A percentile compares a stretch with the other conserved stretches of the same genome.
Conservation (phyloP, 1,140 invertebrate genomes). For the Plodia interpunctella region DNA sequence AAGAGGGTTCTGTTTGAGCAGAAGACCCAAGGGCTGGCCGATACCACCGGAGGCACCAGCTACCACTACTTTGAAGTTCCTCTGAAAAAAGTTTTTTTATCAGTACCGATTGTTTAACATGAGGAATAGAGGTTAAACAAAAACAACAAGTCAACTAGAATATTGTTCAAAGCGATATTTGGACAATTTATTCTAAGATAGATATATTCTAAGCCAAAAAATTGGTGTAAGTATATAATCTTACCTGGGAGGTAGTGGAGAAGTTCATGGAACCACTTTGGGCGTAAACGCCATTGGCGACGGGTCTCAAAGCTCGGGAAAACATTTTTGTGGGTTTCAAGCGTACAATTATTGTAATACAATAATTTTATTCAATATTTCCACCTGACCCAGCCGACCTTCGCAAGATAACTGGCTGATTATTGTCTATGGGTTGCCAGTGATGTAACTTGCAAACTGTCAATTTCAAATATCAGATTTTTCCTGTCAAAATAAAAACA, state of each 20-base stretch:
- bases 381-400: constrained; percentile 66
- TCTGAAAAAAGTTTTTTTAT: constrained; percentile 61
- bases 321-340: constrained; percentile 67
- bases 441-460: neutral
- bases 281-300: constrained; percentile 48
- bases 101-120: neutral
- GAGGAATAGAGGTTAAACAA: neutral
- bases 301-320: constrained; percentile 74
- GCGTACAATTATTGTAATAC: neutral
- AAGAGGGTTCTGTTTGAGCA: constrained; percentile 94
- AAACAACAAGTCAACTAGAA: constrained; percentile 3
- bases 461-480: neutral
- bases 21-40: constrained; percentile 96
- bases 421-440: neutral
- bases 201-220: too few relatives aligned
- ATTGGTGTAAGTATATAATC: neutral
- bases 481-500: too few relatives aligned
- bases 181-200: neutral
- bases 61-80: constrained; percentile 93
- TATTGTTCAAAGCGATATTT: constrained; percentile 1
- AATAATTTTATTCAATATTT: constrained; percentile 16
- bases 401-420: constrained; percentile 22
- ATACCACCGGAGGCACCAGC: constrained; percentile 98
- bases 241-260: constrained; percentile 77
- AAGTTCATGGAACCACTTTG: constrained; percentile 75